These are phyloP conservation scores for Malurus splendens DNA, from an alignment of 2,797 vertebrate species.

Conservation along the genomic window DNA sequence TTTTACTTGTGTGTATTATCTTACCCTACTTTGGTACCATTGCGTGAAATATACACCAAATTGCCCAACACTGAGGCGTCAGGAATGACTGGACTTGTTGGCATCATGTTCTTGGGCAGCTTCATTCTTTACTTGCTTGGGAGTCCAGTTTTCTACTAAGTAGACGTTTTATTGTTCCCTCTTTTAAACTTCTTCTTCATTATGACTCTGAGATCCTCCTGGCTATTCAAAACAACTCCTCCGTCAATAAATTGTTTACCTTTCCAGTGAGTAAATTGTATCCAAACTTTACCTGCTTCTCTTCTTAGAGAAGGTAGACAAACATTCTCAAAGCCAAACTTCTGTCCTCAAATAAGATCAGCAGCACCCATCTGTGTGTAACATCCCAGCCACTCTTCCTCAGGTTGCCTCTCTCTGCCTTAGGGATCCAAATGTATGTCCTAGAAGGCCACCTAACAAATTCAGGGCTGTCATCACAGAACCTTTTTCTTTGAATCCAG, in stretches of 20 bases:
- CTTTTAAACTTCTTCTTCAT: not conserved
- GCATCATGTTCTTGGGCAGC: not conserved
- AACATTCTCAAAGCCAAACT: not conserved
- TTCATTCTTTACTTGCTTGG: not conserved
- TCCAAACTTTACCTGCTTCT: not conserved
- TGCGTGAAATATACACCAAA: not conserved
- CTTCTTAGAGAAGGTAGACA: not conserved
- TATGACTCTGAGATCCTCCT: not conserved
- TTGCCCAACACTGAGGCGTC: not conserved
- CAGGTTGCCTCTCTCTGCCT: not conserved
- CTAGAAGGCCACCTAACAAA: not conserved
- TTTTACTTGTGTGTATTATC: not conserved
- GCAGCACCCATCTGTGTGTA: too few relatives aligned
- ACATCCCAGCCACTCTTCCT: not conserved
- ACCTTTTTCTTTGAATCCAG: not conserved
- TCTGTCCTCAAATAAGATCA: not conserved
- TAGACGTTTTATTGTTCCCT: not conserved
- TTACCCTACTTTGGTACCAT: accelerated
- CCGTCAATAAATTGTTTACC: not conserved
- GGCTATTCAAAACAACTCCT: not conserved
- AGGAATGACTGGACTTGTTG: not conserved
- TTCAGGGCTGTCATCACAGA: not conserved
- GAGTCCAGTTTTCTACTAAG: not conserved
- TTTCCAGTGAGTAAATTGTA: not conserved
- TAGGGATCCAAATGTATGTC: not conserved